These are phyloP conservation scores for Pissodes strobi DNA, from an alignment of 1,140 invertebrate species.

Conservation along the genomic window DNA sequence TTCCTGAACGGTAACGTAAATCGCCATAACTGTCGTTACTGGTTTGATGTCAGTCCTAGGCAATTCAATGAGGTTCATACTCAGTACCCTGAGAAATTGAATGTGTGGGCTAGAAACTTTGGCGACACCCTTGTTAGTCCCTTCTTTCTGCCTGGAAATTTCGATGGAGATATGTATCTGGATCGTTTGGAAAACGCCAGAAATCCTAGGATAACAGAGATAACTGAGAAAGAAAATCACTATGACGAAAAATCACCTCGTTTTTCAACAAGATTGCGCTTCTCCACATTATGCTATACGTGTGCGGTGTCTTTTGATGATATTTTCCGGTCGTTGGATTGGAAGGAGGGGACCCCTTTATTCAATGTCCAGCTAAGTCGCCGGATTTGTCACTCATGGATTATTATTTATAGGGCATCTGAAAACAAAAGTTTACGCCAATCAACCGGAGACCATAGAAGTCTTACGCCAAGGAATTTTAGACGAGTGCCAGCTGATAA, in stretches of 20 bases:
- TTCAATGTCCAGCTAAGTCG: neutral
- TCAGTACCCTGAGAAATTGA: neutral
- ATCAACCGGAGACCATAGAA: no score
- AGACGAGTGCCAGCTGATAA: no score
- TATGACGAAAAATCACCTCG: constrained; percentile 2
- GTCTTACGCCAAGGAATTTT: no score
- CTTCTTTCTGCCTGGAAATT: constrained; percentile 5
- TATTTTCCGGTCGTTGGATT: no score
- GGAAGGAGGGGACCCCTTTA: neutral
- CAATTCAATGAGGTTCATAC: constrained; percentile 5
- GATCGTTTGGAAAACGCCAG: constrained; percentile 3
- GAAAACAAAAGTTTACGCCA: no score
- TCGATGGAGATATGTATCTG: constrained; percentile 2
- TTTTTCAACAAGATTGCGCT: constrained; percentile 9
- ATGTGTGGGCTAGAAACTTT: neutral
- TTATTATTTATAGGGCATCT: neutral
- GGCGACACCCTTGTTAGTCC: no score
- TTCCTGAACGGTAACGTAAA: no score
- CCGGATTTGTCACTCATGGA: neutral
- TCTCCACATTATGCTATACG: neutral
- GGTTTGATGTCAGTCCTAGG: no score
- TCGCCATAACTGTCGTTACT: no score
- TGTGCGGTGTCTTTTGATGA: neutral
- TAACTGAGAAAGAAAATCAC: neutral
- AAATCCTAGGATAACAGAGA: constrained; percentile 10